These are phyloP conservation scores for Sebastes hubbsi DNA, from an alignment of 2,797 vertebrate species.

Conservation along the genomic window DNA sequence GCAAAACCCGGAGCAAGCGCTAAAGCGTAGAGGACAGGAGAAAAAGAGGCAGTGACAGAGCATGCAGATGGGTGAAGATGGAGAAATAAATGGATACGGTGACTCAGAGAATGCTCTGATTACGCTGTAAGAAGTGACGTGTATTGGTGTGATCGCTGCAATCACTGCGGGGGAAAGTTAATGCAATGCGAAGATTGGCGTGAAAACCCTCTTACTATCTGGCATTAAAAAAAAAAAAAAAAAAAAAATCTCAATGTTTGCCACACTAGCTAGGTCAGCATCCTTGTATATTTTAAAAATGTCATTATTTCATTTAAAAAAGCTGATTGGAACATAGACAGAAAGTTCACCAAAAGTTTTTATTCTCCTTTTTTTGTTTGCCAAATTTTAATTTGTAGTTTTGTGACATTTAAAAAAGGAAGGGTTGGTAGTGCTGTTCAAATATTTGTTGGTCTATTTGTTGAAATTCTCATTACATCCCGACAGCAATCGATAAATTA, in stretches of 20 bases:
- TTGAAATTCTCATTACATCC: no score
- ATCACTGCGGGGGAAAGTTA: constrained; percentile 13
- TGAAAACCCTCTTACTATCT: neutral
- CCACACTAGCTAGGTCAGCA: neutral
- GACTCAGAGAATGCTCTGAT: constrained; percentile 10
- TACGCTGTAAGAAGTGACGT: constrained; percentile 3
- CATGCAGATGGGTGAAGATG: constrained; percentile 58
- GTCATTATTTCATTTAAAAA: no score
- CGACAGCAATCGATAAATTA: no score
- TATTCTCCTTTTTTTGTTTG: neutral
- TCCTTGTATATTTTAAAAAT: neutral
- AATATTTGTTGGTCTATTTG: no score
- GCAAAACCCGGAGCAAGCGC: constrained; percentile 42
- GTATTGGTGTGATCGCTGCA: neutral
- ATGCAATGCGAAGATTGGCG: constrained; percentile 8
- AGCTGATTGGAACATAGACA: no score
- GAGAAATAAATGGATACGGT: constrained; percentile 16
- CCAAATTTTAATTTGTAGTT: neutral
- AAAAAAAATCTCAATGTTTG: neutral
- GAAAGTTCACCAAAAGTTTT: no score
- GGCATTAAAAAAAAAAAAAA: neutral
- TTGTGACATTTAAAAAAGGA: neutral
- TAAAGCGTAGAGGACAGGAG: constrained; percentile 38
- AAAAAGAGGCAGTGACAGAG: constrained; percentile 53
- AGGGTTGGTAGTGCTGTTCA: no score